Evolutionary conservation across 2,797 vertebrate species (phyloP).

Genomic region (Ctenopoma multispine): DNA sequence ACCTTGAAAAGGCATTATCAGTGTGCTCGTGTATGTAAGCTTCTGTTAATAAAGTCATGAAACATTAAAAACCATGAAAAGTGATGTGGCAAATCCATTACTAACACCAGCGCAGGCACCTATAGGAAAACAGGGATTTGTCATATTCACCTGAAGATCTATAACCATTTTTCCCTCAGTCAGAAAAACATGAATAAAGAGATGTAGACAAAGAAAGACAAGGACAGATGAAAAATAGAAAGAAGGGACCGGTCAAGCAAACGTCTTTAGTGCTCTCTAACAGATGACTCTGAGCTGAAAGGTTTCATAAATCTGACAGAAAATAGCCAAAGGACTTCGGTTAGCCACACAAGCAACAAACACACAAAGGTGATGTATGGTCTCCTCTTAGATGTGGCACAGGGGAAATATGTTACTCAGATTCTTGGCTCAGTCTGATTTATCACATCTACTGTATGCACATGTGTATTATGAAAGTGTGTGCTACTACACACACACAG

Average conservation of each 20-base stretch:
- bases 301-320: slow-evolving; percentile 50
- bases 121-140: slow-evolving; percentile 73
- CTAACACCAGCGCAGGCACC: slow-evolving; percentile 78
- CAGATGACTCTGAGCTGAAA: slow-evolving; percentile 36
- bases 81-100: slow-evolving; percentile 78
- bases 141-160: slow-evolving; percentile 70
- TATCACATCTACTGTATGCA: slow-evolving; percentile 14
- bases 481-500: background rate
- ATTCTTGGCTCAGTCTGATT: slow-evolving; percentile 35
- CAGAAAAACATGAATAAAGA: slow-evolving; percentile 63
- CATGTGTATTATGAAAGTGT: slow-evolving; percentile 1
- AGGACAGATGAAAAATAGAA: slow-evolving; percentile 1
- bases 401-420: slow-evolving; percentile 43
- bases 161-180: background rate
- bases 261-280: slow-evolving; percentile 29
- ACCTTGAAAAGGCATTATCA: slow-evolving; percentile 36
- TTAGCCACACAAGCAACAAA: slow-evolving; percentile 2
- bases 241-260: background rate
- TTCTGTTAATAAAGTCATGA: slow-evolving; percentile 40
- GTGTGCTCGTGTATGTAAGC: slow-evolving; percentile 20
- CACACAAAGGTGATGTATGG: slow-evolving; percentile 42
- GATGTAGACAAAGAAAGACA: slow-evolving; percentile 63
- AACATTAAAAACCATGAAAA: slow-evolving; percentile 34
- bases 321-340: slow-evolving; percentile 15
- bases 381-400: slow-evolving; percentile 35